A percentile compares a stretch with the other conserved stretches of the same genome.
These are phyloP conservation scores for Beris morrisii DNA, from an alignment of 2,888 invertebrate species.

Conservation along the genomic window DNA sequence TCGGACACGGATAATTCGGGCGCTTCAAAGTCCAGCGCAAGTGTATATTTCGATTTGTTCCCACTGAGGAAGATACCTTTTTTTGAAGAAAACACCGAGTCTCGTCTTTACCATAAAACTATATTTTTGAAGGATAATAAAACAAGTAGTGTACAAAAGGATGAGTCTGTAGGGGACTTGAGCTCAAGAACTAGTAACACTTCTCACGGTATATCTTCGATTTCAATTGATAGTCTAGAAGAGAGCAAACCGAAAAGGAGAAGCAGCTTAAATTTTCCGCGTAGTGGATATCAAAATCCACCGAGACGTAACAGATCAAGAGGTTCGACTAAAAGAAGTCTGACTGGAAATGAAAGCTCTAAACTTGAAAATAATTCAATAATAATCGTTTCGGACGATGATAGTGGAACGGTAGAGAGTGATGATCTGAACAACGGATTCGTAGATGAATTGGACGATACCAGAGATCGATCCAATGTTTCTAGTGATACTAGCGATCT, in stretches of 20 bases:
- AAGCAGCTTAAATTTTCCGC: slow-evolving; percentile 15
- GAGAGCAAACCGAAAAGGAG: background rate
- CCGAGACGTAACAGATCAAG: background rate
- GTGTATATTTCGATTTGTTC: slow-evolving; percentile 18
- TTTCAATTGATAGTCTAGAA: slow-evolving; percentile 30
- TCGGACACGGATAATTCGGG: slow-evolving; percentile 8
- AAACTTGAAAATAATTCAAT: slow-evolving; percentile 41
- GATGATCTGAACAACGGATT: slow-evolving; percentile 34
- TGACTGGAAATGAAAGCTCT: slow-evolving; percentile 36
- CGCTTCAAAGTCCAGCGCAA: slow-evolving; percentile 13
- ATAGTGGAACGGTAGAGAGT: slow-evolving; percentile 22
- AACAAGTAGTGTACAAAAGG: background rate
- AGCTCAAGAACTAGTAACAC: slow-evolving; percentile 22
- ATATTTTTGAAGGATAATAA: background rate
- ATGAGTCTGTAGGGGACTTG: background rate
- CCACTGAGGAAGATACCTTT: slow-evolving; percentile 8
- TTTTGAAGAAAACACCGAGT: background rate
- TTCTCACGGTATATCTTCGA: slow-evolving; percentile 24
- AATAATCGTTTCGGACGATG: slow-evolving; percentile 35
- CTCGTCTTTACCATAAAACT: slow-evolving; percentile 13
- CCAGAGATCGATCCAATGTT: slow-evolving; percentile 15
- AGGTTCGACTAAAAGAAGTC: background rate
- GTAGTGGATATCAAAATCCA: background rate
- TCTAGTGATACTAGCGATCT: slow-evolving; percentile 31
- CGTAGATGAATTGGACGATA: slow-evolving; percentile 11